phyloP scores from a whole-genome alignment of 1,140 invertebrate genomes.

The Ditylenchus dipsaci region DNA sequence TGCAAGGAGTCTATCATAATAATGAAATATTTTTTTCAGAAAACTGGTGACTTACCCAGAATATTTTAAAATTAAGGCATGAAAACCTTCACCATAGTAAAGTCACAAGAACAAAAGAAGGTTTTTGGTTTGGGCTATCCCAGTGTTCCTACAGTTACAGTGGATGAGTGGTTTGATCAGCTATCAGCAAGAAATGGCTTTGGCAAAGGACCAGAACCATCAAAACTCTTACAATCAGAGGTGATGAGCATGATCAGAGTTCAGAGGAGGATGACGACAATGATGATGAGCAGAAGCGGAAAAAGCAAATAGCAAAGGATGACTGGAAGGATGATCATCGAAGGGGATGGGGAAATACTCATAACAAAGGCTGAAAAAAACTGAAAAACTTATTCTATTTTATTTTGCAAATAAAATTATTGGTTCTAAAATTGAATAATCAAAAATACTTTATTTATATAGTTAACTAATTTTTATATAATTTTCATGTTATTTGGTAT shows the following conservation, averaged over 20 bases:
- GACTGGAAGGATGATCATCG: slow-evolving; percentile 84
- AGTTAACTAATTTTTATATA: no score
- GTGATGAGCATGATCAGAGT: slow-evolving; percentile 15
- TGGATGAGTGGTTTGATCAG: slow-evolving; percentile 91
- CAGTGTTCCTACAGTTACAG: slow-evolving; percentile 79
- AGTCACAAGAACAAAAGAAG: slow-evolving; percentile 79
- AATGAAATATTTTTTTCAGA: no score
- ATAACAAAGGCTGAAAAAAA: slow-evolving; percentile 69
- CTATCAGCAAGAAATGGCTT: slow-evolving; percentile 74
- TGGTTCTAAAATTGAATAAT: no score
- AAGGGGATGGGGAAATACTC: slow-evolving; percentile 79
- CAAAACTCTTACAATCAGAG: slow-evolving; percentile 4
- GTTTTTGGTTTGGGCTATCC: slow-evolving; percentile 92
- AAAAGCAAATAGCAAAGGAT: slow-evolving; percentile 76
- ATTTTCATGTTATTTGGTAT: neutral
- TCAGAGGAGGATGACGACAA: slow-evolving; percentile 51
- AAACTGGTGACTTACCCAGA: no score
- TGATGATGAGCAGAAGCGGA: slow-evolving; percentile 67
- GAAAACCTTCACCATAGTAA: slow-evolving; percentile 79
- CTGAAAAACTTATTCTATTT: neutral
- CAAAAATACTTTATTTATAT: no score
- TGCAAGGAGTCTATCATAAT: no score
- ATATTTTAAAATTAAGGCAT: neutral
- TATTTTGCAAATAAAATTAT: no score
- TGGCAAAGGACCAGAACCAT: slow-evolving; percentile 13